Percentiles rank a stretch among this genome's conserved stretches.
These are phyloP conservation scores for Rhagophthalmus giganteus DNA, from an alignment of 2,888 invertebrate species.

Conservation along the genomic window DNA sequence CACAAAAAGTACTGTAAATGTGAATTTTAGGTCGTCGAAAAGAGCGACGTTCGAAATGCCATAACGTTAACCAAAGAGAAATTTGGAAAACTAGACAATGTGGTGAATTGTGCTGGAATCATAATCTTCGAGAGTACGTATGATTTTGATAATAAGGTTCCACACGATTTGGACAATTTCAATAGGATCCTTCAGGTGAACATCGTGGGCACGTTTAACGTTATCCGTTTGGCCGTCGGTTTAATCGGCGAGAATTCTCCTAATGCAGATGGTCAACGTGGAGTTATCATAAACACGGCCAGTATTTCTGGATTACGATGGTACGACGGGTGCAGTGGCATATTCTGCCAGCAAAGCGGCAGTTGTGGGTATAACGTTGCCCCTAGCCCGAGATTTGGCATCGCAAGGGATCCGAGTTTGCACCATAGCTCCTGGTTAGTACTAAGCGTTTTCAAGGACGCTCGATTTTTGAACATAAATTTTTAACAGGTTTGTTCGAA, in stretches of 20 bases:
- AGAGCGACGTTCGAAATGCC: conserved; percentile 76
- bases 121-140: conserved; percentile 84
- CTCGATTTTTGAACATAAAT: no score
- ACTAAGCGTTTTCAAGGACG: no score
- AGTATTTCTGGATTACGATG: conserved; percentile 95
- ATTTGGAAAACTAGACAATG: conserved; percentile 81
- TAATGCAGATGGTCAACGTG: conserved; percentile 81
- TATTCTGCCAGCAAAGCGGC: conserved; percentile 94
- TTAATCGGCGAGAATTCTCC: conserved; percentile 83
- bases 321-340: conserved; percentile 93
- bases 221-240: conserved; percentile 79
- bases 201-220: conserved; percentile 91
- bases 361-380: conserved; percentile 92
- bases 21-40: conserved; percentile 74
- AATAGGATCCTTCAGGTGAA: conserved; percentile 79
- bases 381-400: conserved; percentile 89
- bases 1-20: no score
- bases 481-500: conserved; percentile 72
- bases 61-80: conserved; percentile 71
- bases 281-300: conserved; percentile 94
- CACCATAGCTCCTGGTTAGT: conserved; percentile 82
- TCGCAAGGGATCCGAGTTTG: conserved; percentile 78
- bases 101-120: conserved; percentile 96
- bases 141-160: conserved; percentile 78
- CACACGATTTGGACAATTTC: conserved; percentile 79